phyloP scores from a whole-genome alignment of 2,797 vertebrate genomes.

The Catamblyrhynchus diadema region DNA sequence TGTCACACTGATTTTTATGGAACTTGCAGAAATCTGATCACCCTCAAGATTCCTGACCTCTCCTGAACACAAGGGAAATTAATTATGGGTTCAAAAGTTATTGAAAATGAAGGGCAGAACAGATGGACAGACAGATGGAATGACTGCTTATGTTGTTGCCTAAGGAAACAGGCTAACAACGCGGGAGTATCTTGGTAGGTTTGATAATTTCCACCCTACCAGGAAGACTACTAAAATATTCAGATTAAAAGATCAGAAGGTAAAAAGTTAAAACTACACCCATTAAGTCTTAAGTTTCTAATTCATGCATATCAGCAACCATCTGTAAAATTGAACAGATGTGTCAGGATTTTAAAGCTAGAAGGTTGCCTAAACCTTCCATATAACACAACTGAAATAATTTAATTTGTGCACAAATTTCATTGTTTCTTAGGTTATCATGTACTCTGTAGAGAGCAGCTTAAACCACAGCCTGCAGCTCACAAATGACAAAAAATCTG shows the following conservation, averaged over 20 bases:
- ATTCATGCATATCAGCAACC: neutral
- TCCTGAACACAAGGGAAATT: neutral
- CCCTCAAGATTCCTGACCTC: slow-evolving; percentile 13
- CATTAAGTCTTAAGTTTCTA: neutral
- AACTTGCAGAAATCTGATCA: neutral
- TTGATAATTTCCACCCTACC: neutral
- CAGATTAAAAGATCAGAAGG: neutral
- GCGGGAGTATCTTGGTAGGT: neutral
- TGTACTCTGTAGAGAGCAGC: neutral
- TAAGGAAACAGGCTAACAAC: slow-evolving; percentile 38
- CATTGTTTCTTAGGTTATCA: neutral
- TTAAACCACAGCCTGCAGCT: neutral
- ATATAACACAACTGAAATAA: neutral
- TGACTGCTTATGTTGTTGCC: slow-evolving; percentile 36
- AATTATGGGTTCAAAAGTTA: slow-evolving; percentile 49
- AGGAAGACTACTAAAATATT: neutral
- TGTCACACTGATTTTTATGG: neutral
- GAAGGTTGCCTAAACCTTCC: neutral
- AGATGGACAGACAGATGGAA: slow-evolving; percentile 63
- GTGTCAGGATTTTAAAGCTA: neutral
- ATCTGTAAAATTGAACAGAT: neutral
- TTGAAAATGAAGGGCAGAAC: slow-evolving; percentile 50
- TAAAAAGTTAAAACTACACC: neutral
- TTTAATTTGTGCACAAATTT: neutral
- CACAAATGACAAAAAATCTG: neutral